phyloP scores from a whole-genome alignment of 2,113 vertebrate species.

The Corydoras sp. region DNA sequence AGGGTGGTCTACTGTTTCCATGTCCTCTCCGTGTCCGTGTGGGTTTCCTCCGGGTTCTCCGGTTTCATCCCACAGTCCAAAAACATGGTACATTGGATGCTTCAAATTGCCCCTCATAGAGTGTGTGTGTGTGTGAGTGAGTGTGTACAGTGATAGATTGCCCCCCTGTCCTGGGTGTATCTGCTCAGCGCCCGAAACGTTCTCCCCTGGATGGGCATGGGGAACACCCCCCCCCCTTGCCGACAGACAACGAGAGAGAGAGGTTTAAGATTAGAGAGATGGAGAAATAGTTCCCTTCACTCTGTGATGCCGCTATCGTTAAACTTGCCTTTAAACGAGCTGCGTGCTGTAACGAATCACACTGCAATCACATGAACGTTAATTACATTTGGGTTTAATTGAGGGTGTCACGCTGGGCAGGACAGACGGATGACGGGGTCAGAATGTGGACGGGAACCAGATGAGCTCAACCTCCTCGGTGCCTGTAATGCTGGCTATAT shows the following conservation, averaged over 20 bases:
- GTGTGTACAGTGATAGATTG: neutral
- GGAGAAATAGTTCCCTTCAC: too few relatives aligned
- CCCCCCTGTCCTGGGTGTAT: too few relatives aligned
- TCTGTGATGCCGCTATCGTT: constrained; percentile 45
- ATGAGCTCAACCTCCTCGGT: neutral
- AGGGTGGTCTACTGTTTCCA: too few relatives aligned
- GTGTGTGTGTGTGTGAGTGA: constrained; percentile 35
- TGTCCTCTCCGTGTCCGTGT: too few relatives aligned
- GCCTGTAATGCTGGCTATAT: neutral
- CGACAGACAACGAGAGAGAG: constrained; percentile 35
- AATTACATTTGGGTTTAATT: constrained; percentile 28
- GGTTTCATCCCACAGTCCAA: too few relatives aligned
- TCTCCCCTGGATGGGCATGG: too few relatives aligned
- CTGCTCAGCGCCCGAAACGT: too few relatives aligned
- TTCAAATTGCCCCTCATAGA: too few relatives aligned
- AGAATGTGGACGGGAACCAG: constrained; percentile 8
- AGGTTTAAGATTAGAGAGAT: neutral
- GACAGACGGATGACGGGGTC: neutral
- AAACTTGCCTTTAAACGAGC: constrained; percentile 56
- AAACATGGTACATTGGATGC: too few relatives aligned
- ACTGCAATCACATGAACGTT: constrained; percentile 46
- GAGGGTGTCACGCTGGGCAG: constrained; percentile 41
- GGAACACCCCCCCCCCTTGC: too few relatives aligned
- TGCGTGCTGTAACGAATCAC: constrained; percentile 55
- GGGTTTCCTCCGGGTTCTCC: too few relatives aligned